Percentiles rank a stretch among this genome's conserved stretches.
phyloP scores from a whole-genome alignment of 2,888 invertebrate genomes.

The Cephus runcator region DNA sequence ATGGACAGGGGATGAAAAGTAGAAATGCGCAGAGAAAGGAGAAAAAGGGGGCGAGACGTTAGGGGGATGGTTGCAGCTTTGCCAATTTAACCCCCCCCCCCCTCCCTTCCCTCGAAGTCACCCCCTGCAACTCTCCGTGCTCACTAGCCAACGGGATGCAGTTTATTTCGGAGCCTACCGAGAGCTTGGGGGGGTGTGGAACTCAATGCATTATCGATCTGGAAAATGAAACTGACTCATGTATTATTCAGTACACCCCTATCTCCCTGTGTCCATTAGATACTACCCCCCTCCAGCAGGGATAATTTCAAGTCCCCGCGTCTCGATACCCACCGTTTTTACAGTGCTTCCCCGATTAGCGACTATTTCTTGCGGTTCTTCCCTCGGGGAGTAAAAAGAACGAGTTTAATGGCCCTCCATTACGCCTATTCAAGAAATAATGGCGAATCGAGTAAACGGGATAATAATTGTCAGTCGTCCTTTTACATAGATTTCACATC shows the following conservation, averaged over 20 bases:
- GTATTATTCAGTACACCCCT: conserved; percentile 41
- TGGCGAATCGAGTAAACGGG: neutral
- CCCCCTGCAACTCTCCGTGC: neutral
- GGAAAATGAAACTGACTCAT: conserved; percentile 49
- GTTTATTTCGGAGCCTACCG: conserved; percentile 41
- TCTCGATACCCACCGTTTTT: neutral
- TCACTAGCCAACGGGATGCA: conserved; percentile 20
- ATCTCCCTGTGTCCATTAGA: conserved; percentile 10
- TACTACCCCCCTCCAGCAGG: neutral
- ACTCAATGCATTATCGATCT: conserved; percentile 36
- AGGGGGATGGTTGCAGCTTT: neutral
- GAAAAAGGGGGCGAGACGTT: neutral
- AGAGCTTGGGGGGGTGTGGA: conserved; percentile 24
- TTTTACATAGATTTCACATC: neutral
- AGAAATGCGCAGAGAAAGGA: neutral
- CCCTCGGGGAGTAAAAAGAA: neutral
- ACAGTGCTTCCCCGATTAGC: neutral
- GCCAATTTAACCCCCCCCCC: neutral
- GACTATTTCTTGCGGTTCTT: neutral
- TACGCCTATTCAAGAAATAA: neutral
- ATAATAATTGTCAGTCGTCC: neutral
- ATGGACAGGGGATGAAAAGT: neutral
- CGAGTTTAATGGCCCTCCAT: neutral
- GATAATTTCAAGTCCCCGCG: neutral
- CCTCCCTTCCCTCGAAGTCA: neutral